Evolutionary conservation across 2,797 vertebrate genomes (phyloP).

Genomic region (Acanthopagrus latus): DNA sequence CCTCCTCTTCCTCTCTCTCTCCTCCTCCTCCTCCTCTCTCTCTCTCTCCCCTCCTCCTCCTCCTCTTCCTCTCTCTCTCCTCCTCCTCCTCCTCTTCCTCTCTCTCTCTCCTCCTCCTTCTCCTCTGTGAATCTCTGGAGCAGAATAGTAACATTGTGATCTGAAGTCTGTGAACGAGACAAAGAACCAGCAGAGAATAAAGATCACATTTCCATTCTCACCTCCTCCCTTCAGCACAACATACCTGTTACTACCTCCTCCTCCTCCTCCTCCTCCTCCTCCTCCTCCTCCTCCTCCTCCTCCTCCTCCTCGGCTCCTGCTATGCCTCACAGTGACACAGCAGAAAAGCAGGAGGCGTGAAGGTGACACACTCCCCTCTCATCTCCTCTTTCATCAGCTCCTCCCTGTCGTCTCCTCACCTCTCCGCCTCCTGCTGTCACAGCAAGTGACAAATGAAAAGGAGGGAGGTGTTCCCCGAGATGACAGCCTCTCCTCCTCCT

Average conservation of each 20-base stretch:
- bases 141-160: neutral
- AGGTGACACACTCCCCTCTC: conserved; percentile 36
- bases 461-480: conserved; percentile 20
- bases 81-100: too few relatives aligned
- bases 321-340: conserved; percentile 19
- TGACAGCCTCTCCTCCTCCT: neutral
- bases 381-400: conserved; percentile 38
- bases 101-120: neutral
- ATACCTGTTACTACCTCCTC: neutral
- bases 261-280: neutral
- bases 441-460: conserved; percentile 42
- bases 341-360: conserved; percentile 31
- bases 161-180: neutral
- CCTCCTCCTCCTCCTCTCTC: too few relatives aligned
- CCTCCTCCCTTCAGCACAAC: too few relatives aligned
- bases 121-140: neutral
- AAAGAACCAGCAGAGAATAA: neutral
- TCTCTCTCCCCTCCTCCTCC: too few relatives aligned
- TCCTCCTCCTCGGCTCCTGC: neutral
- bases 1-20: too few relatives aligned
- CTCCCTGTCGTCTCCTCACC: conserved; percentile 35
- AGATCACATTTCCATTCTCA: neutral
- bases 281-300: neutral
- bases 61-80: too few relatives aligned
- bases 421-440: conserved; percentile 46